phyloP scores from a whole-genome alignment of 2,113 vertebrate species.

The Hemiprocne comata region DNA sequence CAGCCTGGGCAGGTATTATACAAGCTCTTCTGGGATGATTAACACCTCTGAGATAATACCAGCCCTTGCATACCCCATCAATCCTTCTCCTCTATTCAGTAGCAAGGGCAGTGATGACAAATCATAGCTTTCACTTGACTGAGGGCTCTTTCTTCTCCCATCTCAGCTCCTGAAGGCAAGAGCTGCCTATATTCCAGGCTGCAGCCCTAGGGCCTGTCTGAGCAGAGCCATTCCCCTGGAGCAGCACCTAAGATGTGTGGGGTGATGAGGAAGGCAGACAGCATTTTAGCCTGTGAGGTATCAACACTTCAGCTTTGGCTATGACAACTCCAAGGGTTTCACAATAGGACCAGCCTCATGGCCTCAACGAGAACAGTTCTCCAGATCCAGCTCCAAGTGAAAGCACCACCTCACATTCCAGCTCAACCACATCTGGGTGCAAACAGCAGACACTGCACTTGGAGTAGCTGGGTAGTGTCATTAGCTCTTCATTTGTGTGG shows the following conservation, averaged over 20 bases:
- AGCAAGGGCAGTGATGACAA: background rate
- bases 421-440: background rate
- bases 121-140: background rate
- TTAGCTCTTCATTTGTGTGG: no score
- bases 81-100: background rate
- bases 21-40: background rate
- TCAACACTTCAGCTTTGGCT: background rate
- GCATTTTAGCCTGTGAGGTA: background rate
- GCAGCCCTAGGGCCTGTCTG: slow-evolving; percentile 5
- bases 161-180: background rate
- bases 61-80: background rate
- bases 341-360: background rate
- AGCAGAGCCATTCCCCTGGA: background rate
- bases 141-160: background rate
- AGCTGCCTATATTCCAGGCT: background rate
- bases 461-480: background rate
- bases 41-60: background rate
- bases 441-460: no score
- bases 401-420: slow-evolving; percentile 10
- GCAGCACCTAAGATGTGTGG: background rate
- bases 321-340: background rate
- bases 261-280: background rate
- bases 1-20: background rate
- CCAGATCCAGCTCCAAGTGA: background rate
- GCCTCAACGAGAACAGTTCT: background rate